Conservation (phyloP, 2,888 invertebrate species). For the Elgonia sp. region DNA sequence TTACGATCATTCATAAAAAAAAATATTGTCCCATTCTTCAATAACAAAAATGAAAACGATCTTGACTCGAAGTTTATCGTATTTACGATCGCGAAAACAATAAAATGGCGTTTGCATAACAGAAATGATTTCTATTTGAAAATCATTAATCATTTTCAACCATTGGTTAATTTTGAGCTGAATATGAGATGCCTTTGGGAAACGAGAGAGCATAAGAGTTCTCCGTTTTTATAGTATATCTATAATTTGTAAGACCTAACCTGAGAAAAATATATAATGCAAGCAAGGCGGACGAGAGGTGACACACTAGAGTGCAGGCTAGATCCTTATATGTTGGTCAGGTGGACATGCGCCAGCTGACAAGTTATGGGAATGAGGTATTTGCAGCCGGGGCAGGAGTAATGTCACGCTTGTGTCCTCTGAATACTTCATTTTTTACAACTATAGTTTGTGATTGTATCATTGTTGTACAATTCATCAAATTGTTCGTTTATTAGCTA, state of each 20-base stretch:
- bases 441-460: slow-evolving; percentile 31
- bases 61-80: too few species aligned
- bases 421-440: slow-evolving; percentile 82
- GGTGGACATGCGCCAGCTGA: slow-evolving; percentile 86
- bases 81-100: too few species aligned
- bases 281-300: slow-evolving; percentile 84
- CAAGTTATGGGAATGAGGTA: slow-evolving; percentile 79
- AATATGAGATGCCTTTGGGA: slow-evolving; percentile 62
- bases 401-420: slow-evolving; percentile 79
- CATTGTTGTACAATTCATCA: slow-evolving; percentile 17
- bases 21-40: too few species aligned
- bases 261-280: slow-evolving; percentile 81
- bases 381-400: slow-evolving; percentile 75
- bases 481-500: slow-evolving; percentile 8
- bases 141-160: slow-evolving; percentile 22
- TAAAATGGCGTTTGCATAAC: too few species aligned
- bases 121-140: too few species aligned
- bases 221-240: slow-evolving; percentile 49
- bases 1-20: too few species aligned
- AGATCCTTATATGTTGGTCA: slow-evolving; percentile 83
- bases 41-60: too few species aligned
- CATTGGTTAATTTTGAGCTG: slow-evolving; percentile 62
- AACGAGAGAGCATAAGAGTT: slow-evolving; percentile 38
- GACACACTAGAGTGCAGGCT: slow-evolving; percentile 86
- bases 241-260: slow-evolving; percentile 76